Conservation (phyloP, 2,113 vertebrate species). For the Tachycineta bicolor region DNA sequence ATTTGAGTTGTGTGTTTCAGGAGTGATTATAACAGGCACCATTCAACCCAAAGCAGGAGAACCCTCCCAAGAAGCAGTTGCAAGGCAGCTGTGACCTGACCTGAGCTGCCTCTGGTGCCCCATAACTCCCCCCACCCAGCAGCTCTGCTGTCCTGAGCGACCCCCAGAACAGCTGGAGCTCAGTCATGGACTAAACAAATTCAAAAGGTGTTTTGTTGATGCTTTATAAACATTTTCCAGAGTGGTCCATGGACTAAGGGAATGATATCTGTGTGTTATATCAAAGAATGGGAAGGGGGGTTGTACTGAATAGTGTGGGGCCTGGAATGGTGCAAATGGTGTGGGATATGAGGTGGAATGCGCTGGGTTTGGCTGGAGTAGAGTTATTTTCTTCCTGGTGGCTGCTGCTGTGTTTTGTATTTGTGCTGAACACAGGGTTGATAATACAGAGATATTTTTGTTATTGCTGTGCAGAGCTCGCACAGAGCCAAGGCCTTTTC, state of each 20-base stretch:
- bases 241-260: background rate
- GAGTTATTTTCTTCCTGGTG: background rate
- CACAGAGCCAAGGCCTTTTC: background rate
- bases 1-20: background rate
- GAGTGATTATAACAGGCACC: background rate
- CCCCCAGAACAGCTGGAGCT: background rate
- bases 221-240: background rate
- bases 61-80: background rate
- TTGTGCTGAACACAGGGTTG: background rate
- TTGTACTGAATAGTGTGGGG: background rate
- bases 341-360: background rate
- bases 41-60: background rate
- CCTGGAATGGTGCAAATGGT: background rate
- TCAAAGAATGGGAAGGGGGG: background rate
- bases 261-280: background rate
- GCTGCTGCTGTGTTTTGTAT: background rate
- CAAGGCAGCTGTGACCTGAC: background rate
- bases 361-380: background rate
- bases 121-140: background rate
- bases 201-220: background rate
- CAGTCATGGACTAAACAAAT: background rate
- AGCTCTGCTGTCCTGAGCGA: background rate
- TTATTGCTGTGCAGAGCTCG: background rate
- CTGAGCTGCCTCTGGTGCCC: background rate
- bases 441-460: background rate